These are phyloP conservation scores for Ptychoptera contaminata DNA, from an alignment of 2,888 invertebrate species.

Conservation along the genomic window DNA sequence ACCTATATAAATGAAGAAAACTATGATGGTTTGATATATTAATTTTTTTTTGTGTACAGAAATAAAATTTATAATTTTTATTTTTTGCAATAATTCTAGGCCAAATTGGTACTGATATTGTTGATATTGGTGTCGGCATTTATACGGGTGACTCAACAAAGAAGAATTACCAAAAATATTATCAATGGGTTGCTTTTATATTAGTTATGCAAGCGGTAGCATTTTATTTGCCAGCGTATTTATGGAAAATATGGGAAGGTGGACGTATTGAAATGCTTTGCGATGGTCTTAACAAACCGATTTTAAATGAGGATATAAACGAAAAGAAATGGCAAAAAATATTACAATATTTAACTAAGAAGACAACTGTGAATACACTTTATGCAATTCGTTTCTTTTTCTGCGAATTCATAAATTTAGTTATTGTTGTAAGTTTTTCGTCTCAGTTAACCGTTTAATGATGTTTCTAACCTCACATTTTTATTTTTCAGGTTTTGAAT, in stretches of 20 bases:
- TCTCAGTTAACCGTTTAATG: background rate
- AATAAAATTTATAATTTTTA: background rate
- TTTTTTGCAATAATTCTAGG: background rate
- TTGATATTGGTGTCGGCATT: background rate
- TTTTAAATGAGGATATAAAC: constrained; percentile 11
- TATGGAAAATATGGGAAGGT: constrained; percentile 31
- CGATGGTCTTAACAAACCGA: constrained; percentile 18
- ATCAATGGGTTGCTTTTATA: constrained; percentile 28
- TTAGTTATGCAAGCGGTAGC: constrained; percentile 21
- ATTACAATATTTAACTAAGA: constrained; percentile 28
- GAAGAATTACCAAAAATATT: constrained; percentile 24
- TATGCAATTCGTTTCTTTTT: constrained; percentile 50
- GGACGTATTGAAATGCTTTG: constrained; percentile 30
- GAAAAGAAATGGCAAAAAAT: constrained; percentile 26
- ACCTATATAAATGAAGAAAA: constrained; percentile 37
- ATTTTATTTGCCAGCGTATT: constrained; percentile 24
- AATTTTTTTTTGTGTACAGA: background rate
- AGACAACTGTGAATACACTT: constrained; percentile 2
- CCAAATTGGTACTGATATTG: background rate
- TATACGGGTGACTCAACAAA: constrained; percentile 6
- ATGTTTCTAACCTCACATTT: too few species aligned
- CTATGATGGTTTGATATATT: constrained; percentile 1
- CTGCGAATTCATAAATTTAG: constrained; percentile 58
- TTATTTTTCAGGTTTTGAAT: too few species aligned
- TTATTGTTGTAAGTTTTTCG: constrained; percentile 56